Percentiles rank a stretch among this genome's conserved stretches.
phyloP scores from a whole-genome alignment of 2,888 invertebrate genomes.

The Altica lythri region DNA sequence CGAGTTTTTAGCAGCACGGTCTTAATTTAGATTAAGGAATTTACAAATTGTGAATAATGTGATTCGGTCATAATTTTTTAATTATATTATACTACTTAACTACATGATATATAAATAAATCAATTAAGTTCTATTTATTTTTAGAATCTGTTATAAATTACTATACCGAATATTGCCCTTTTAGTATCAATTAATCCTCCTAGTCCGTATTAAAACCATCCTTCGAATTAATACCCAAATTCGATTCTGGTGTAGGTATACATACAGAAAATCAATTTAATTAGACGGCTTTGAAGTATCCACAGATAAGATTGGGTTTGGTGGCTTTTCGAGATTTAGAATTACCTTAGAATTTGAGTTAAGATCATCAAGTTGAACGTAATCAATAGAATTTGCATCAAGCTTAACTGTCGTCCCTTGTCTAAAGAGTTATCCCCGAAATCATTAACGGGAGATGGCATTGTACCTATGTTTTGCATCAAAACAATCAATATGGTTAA shows the following conservation, averaged over 20 bases:
- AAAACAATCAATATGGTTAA: constrained; percentile 16
- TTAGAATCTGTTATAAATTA: too few species aligned
- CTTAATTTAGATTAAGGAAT: too few species aligned
- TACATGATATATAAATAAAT: too few species aligned
- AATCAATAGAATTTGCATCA: constrained; percentile 8
- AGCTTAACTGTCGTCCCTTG: constrained; percentile 1
- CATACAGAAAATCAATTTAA: constrained; percentile 4
- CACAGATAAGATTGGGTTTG: not conserved
- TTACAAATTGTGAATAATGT: too few species aligned
- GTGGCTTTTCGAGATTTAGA: constrained; percentile 2
- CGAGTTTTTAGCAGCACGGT: too few species aligned
- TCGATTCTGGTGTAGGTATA: not conserved
- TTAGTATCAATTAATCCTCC: too few species aligned
- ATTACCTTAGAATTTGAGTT: constrained; percentile 3
- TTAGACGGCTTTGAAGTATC: constrained; percentile 8
- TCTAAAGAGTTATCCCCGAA: not conserved
- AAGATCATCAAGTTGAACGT: not conserved
- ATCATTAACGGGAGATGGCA: constrained; percentile 5
- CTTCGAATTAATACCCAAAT: not conserved
- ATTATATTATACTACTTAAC: too few species aligned
- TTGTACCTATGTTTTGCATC: constrained; percentile 16
- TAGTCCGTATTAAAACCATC: too few species aligned
- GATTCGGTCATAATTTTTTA: too few species aligned
- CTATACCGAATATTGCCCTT: too few species aligned
- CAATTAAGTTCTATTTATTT: too few species aligned